Conservation (phyloP, 2,797 vertebrate genomes). For the Sarcoramphus papa region DNA sequence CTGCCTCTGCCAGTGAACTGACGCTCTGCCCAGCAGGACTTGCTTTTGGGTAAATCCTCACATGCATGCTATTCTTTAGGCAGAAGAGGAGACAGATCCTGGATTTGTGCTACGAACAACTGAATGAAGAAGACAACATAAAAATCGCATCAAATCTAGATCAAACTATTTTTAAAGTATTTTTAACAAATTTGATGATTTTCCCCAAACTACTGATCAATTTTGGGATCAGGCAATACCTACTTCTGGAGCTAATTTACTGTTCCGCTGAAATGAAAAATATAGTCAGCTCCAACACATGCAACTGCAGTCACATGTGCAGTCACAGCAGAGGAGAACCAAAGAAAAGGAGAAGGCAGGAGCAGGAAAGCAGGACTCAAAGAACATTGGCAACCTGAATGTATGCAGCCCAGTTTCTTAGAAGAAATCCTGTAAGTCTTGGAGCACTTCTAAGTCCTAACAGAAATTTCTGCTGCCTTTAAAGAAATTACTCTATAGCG, state of each 20-base stretch:
- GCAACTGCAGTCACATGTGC: neutral
- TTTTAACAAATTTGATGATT: neutral
- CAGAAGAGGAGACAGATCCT: neutral
- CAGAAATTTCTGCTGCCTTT: neutral
- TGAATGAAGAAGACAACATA: neutral
- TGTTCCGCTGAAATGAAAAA: neutral
- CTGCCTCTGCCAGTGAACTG: neutral
- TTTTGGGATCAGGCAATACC: neutral
- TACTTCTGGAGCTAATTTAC: neutral
- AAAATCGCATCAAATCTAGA: neutral
- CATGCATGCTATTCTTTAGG: neutral
- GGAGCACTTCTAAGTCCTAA: neutral
- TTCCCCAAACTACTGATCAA: neutral
- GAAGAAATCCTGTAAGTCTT: neutral
- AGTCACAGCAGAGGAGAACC: neutral
- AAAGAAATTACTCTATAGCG: neutral
- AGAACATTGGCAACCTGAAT: neutral
- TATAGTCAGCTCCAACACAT: neutral
- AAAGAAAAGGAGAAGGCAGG: neutral
- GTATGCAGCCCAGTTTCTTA: neutral
- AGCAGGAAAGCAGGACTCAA: neutral
- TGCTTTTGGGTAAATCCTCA: neutral
- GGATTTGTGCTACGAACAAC: neutral
- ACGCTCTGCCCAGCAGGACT: neutral
- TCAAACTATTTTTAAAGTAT: neutral